Conservation (phyloP, 2,113 vertebrate genomes). For the Collichthys lucidus region DNA sequence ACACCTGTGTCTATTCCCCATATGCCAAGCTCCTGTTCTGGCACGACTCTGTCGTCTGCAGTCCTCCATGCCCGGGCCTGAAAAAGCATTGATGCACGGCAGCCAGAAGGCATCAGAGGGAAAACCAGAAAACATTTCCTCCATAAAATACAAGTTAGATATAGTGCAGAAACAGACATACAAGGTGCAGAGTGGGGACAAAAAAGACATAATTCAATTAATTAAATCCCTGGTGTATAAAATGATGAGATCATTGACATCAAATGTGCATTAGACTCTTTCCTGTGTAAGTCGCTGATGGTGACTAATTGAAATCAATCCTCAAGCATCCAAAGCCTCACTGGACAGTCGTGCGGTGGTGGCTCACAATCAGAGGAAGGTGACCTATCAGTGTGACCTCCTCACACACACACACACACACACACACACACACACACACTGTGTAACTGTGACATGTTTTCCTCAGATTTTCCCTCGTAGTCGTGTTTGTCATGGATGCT, state of each 20-base stretch:
- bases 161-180: no score
- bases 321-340: background rate
- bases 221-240: background rate
- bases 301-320: background rate
- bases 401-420: no score
- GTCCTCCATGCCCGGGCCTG: no score
- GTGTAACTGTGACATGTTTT: conserved; percentile 1
- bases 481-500: background rate
- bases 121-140: no score
- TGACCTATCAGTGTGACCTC: conserved; percentile 25
- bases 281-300: background rate
- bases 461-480: background rate
- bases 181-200: no score
- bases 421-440: background rate
- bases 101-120: no score
- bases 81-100: no score
- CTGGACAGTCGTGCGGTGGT: background rate
- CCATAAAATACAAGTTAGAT: no score
- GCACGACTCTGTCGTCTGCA: no score
- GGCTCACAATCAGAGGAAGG: conserved; percentile 11
- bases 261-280: background rate
- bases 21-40: no score
- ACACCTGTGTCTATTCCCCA: no score
- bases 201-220: no score
- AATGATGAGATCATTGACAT: background rate